Base-by-base conservation (phyloP, 2,888 invertebrate genomes). In the Xanthorhoe spadicearia region DNA sequence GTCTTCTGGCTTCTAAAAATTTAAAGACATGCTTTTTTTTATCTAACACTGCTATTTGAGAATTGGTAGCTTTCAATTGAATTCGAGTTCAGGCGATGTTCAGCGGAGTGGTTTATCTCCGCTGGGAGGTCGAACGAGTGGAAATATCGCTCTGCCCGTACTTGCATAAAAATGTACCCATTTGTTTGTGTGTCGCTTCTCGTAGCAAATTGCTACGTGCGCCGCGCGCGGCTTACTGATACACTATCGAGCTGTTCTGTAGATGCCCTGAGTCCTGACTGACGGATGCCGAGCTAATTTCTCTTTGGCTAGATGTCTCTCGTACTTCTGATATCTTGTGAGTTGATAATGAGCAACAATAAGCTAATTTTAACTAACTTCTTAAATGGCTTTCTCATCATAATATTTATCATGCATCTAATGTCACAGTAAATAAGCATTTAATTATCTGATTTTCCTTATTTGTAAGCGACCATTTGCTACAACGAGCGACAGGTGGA, bases 201-300 rank as follows among this genome's bases (percentile, higher is more conserved):
- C 46, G 46, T 46, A 56, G 55, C 55, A 56, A 56, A 56, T 46
- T 56, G 55, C 23, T 46, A 43, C 54, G 54, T 7, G 38, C 38
- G 38, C 38, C 38, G 9, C 38, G 10, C 38, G 46, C 5, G 15
- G 48, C 48, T 17, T 7, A 17, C 48, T 4, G n/a, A 4, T 0
- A 1, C 15, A 15, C 48, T 15, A 48, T 15, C 48, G 48, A 17
- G 48, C 17, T 48, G 6, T 48, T 17, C 48, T 48, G 48, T 48
- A 8, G 7, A 2, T 6, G 15, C 15, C 48, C 15, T 48, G n/a
- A n/a, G n/a, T n/a, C n/a, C n/a, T n/a, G n/a, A n/a, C n/a, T n/a
- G 8, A 48, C 15, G 8, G n/a, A n/a, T 15, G 15, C 7, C 13
- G n/a, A 1, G 46, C 15, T 13, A 6, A 23, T 23, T 23, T 23